These are phyloP conservation scores for Tetrao urogallus DNA, from an alignment of 2,113 vertebrate genomes.

Conservation along the genomic window DNA sequence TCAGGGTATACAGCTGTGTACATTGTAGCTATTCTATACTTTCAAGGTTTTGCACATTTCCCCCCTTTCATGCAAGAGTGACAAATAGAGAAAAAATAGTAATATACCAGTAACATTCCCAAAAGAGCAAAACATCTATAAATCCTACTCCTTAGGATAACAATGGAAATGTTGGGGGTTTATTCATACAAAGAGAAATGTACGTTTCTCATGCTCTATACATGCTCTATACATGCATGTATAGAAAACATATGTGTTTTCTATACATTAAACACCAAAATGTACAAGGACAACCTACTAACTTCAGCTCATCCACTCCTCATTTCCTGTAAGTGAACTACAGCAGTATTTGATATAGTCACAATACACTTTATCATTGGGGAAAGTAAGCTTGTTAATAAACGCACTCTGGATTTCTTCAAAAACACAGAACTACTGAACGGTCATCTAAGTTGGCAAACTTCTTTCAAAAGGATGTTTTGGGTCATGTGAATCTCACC, in stretches of 20 bases:
- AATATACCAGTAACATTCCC: not conserved
- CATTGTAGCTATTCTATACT: not conserved
- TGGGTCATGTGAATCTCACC: conserved; percentile 47
- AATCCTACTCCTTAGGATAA: not conserved
- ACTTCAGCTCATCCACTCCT: not conserved
- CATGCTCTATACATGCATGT: no score
- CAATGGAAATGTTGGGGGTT: not conserved
- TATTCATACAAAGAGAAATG: not conserved
- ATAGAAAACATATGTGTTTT: not conserved
- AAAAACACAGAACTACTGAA: conserved; percentile 34
- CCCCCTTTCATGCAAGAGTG: not conserved
- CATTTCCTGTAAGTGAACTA: not conserved
- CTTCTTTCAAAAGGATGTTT: conserved; percentile 38
- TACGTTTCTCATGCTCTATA: not conserved
- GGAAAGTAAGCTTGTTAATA: not conserved
- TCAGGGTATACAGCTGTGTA: not conserved
- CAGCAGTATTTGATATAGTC: not conserved
- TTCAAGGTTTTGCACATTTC: not conserved
- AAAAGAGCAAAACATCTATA: not conserved
- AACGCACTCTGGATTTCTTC: not conserved
- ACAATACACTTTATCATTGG: not conserved
- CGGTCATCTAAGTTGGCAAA: not conserved
- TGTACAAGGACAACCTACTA: not conserved
- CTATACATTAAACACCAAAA: not conserved
- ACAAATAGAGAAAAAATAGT: not conserved